phyloP scores from a whole-genome alignment of 2,797 vertebrate species.

The Lithobates pipiens region DNA sequence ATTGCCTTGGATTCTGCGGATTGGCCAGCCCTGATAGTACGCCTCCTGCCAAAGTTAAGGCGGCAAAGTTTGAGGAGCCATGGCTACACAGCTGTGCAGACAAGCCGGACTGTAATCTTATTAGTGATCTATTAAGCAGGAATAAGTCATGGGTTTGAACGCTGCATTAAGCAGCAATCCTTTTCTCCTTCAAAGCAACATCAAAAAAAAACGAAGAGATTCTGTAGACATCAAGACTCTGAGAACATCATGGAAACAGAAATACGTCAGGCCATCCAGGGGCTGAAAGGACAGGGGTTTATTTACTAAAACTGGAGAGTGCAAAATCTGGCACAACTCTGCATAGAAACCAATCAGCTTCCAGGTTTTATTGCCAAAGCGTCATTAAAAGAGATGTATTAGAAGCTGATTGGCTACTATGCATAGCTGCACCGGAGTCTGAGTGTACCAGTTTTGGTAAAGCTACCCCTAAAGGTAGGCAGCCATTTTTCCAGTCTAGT shows the following conservation, averaged over 20 bases:
- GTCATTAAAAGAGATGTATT: no score
- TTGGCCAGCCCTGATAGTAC: no score
- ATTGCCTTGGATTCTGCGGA: no score
- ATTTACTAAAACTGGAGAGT: no score
- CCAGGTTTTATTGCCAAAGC: no score
- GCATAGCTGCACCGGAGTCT: no score
- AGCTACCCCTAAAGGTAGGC: no score
- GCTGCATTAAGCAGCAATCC: background rate
- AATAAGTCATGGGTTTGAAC: constrained; percentile 30
- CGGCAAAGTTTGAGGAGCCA: background rate
- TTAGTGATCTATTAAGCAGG: constrained; percentile 2
- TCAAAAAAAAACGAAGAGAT: background rate
- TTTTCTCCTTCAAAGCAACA: constrained; percentile 9
- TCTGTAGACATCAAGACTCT: background rate
- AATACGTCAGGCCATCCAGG: background rate
- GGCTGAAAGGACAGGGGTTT: background rate
- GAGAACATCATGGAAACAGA: background rate
- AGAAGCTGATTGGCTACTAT: no score
- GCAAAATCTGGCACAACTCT: no score
- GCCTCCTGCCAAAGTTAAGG: background rate
- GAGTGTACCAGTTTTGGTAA: no score
- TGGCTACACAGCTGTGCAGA: background rate
- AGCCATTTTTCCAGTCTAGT: no score
- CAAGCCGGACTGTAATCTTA: constrained; percentile 11
- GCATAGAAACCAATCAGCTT: no score